Conservation (phyloP, 2,797 vertebrate species). For the Typhlichthys subterraneus region DNA sequence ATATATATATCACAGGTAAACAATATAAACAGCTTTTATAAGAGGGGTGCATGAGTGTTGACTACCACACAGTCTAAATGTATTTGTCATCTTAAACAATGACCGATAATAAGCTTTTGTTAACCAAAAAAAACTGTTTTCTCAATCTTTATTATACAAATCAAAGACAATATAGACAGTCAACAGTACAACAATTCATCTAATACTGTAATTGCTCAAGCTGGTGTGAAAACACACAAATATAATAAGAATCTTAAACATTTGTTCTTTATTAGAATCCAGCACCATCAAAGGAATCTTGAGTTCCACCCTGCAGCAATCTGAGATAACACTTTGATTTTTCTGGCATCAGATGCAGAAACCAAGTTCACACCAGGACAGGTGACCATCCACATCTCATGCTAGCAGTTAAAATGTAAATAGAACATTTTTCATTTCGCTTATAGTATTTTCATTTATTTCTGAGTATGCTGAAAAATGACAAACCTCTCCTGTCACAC, state of each 20-base stretch:
- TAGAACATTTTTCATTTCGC: slow-evolving; percentile 1
- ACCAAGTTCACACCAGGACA: background rate
- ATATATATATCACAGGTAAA: slow-evolving; percentile 69
- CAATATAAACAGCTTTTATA: slow-evolving; percentile 73
- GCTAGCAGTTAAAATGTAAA: slow-evolving; percentile 18
- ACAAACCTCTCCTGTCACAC: slow-evolving; percentile 3
- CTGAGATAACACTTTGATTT: slow-evolving; percentile 1
- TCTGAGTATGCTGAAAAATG: background rate
- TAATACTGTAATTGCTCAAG: slow-evolving; percentile 70
- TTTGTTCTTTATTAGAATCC: slow-evolving; percentile 46
- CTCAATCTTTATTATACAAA: slow-evolving; percentile 76
- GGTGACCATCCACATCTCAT: slow-evolving; percentile 13
- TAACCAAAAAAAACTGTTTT: slow-evolving; percentile 71
- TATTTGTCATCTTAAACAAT: slow-evolving; percentile 76
- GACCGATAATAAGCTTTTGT: slow-evolving; percentile 69
- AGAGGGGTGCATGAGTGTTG: slow-evolving; percentile 34
- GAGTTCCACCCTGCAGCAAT: slow-evolving; percentile 39
- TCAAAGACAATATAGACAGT: slow-evolving; percentile 66
- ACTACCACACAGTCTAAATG: slow-evolving; percentile 58
- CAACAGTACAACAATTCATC: slow-evolving; percentile 70
- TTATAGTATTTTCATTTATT: slow-evolving; percentile 1
- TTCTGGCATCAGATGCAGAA: too few species aligned
- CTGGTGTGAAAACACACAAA: slow-evolving; percentile 52
- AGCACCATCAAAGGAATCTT: slow-evolving; percentile 44
- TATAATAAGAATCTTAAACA: slow-evolving; percentile 50